Base-by-base conservation (phyloP, 2,888 invertebrate genomes). In the Drosophila rellima region DNA sequence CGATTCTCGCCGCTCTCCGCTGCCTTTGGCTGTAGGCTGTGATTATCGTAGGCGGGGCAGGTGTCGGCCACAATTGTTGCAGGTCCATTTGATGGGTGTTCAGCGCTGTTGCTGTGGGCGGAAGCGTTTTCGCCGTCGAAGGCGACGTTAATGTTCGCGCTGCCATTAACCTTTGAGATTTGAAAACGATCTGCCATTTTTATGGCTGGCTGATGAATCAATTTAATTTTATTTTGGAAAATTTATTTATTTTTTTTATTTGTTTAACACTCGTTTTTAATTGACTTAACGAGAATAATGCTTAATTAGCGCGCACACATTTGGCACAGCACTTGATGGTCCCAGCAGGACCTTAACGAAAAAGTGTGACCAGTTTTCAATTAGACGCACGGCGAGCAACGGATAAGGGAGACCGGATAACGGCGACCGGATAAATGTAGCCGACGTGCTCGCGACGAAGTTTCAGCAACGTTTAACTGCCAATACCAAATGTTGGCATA, bases 181-280 rank as follows among this genome's bases (percentile, higher is more conserved):
- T 90, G 89, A 80, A 91, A 90, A 56, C 91, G 89, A 77, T 90
- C 91, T 40, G 80, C 78, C 92, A 91, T 91, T 55, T 42, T 52
- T 47, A 20, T 33, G 54, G 20, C 31, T 63, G 51, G 51, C 37
- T 20, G 13, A 8, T 67, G 40, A 56, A 40, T 68, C 52, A 66
- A 65, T 40, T 64, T 50, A 2, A 51, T 47, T 68, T 55, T 26
- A 23, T 57, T 37, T 68, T 45, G 51, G 26, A 45, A 62, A 52
- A 64, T 44, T 44, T 35, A 44, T 50, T 0, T 44, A 20, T 29
- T n/a, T 61, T 57, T 54, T 31, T 55, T 48, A 33, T 60, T 54
- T 31, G 15, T 31, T 15, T 20, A 54, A 39, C 66, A 55, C 62
- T 65, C 10, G 62, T 54, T 63, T 57, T 68, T 52, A 23, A 39